Evolutionary conservation across 2,888 invertebrate genomes (phyloP).

Genomic region (Anodontia alba): DNA sequence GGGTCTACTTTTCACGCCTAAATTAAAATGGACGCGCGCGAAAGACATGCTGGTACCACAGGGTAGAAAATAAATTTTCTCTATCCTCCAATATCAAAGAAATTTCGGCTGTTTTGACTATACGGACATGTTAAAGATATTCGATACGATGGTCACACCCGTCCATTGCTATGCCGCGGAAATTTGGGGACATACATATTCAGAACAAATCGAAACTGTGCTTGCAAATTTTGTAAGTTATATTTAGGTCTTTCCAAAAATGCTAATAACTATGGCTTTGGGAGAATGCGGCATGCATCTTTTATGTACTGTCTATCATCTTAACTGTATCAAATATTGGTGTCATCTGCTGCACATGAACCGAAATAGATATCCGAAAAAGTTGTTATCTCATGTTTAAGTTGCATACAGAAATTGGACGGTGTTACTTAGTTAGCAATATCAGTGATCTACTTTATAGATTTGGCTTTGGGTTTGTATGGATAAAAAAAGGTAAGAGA

Average conservation of each 20-base stretch:
- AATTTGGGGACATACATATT: slow-evolving; percentile 14
- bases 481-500: too few species aligned
- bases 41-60: slow-evolving; percentile 4
- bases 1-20: background rate
- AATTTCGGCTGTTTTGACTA: background rate
- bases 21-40: background rate
- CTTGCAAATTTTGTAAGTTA: background rate
- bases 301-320: slow-evolving; percentile 2
- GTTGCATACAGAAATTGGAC: background rate
- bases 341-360: slow-evolving; percentile 11
- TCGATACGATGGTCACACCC: slow-evolving; percentile 13
- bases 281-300: slow-evolving; percentile 23
- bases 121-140: background rate
- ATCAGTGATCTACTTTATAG: background rate
- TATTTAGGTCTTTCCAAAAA: background rate
- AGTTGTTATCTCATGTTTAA: slow-evolving; percentile 18
- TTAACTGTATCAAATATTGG: slow-evolving; percentile 25
- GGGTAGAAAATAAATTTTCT: background rate
- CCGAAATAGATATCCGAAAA: slow-evolving; percentile 17
- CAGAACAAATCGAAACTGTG: background rate
- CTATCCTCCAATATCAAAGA: slow-evolving; percentile 2
- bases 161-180: background rate
- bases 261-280: slow-evolving; percentile 12
- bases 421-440: background rate
- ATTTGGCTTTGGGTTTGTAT: background rate